Evolutionary conservation across 2,113 vertebrate species (phyloP), one percentile per base, ranked within the genome.

Genomic region (Ondatra zibethicus): DNA sequence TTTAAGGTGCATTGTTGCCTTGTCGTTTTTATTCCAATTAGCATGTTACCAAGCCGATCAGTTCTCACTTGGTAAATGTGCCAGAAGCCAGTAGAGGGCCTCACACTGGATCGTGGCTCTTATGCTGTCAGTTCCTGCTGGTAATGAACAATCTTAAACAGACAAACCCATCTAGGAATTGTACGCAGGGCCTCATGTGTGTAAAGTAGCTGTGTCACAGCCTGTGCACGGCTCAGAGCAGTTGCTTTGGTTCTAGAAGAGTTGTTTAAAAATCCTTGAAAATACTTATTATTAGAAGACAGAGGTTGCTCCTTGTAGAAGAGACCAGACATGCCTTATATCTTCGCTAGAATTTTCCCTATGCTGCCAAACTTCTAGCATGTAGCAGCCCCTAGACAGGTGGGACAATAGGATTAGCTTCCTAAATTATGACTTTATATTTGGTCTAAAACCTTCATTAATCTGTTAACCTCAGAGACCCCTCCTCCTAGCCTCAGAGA

Each of bases 21-120:
- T 8, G 84, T 29, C 42, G 25, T 47, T n/a, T 55, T 72, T 47
- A n/a, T n/a, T 91, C 58, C 94, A 27, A 93, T 89, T 73, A 93
- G 47, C 55, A 2, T 1, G 1, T 80, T 90, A 50, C 45, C 92
- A 85, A 39, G 58, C 10, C 36, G 70, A 68, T 72, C 88, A 47
- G 42, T 72, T 76, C 55, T 93, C 1, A 4, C 75, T 52, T 81
- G 68, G 12, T 65, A 61, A 73, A 33, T 87, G 55, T 77, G 68
- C 63, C 66, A 50, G 73, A 21, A 92, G 65, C 97, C 95, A 85
- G 78, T 58, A 92, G 86, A 88, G 10, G 81, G 70, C 65, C 89
- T 92, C 84, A 88, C 75, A 78, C 65, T 42, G 45, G 70, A 96
- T 65, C 33, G 52, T 19, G 7, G 87, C 75, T 78, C 68, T 94